Base-by-base conservation (phyloP, 2,888 invertebrate species). In the Smittia sp. region DNA sequence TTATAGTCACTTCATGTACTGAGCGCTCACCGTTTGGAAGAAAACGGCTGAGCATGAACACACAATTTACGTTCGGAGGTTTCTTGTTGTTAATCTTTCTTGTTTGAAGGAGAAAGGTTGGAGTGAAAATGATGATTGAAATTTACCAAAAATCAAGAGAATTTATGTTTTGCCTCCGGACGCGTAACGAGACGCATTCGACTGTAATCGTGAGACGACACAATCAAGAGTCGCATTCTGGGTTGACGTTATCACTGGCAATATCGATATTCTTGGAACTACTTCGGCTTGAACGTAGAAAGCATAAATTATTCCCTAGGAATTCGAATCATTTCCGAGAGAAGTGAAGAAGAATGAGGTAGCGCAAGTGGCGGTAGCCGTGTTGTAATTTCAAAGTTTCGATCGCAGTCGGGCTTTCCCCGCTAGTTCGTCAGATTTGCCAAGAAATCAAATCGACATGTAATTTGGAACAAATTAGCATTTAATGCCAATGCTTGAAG, bases 381-480 rank as follows among this genome's bases (percentile, higher is more conserved):
- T 46, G 46, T 46, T n/a, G 46, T 46, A 46, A 46, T 46, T 46
- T 46, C 46, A 15, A 46, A 11, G 46, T 3, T 46, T 15, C n/a
- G 18, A 15, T 46, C 18, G n/a, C 2, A 6, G 2, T 3, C 46
- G 46, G 46, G 46, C 46, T n/a, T 15, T 46, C n/a, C 46, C 15
- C 13, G 15, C 46, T 46, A 6, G 46, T 11, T 46, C 15, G n/a
- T 39, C 46, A 46, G 46, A 15, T 46, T 13, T 46, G 52, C n/a
- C n/a, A 18, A 4, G 24, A 58, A 58, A 20, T 58, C 15, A 27
- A 24, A 63, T 63, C 27, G 15, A 63, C 25, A 63, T 62, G 38
- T 72, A 72, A 72, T 72, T 72, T 62, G 72, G 72, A 72, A 72
- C 72, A 32, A 72, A 72, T 72, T 72, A 54, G 38, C 68, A 32